Evolutionary conservation across 2,113 vertebrate species (phyloP).

Genomic region (Chamaea fasciata): DNA sequence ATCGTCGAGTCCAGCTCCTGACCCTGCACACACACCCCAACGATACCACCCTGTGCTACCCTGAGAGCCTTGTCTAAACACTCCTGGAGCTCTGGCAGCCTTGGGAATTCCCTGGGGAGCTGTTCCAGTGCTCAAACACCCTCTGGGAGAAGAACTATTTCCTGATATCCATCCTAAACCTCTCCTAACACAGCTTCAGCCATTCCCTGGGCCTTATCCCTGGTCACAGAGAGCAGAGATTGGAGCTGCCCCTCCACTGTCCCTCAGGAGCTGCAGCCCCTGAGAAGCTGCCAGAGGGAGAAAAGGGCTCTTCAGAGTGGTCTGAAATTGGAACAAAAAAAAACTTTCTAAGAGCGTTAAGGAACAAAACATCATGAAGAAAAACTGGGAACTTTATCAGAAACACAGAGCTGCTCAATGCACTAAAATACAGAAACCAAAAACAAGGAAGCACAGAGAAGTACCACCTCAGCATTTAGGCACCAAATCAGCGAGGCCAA

Average conservation of each 20-base stretch:
- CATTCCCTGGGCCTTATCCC: neutral
- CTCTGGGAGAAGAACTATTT: neutral
- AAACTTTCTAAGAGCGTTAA: neutral
- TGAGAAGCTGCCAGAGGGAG: neutral
- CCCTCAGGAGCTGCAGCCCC: neutral
- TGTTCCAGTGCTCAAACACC: neutral
- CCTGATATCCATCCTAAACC: neutral
- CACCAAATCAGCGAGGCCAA: neutral
- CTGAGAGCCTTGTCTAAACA: fast-evolving
- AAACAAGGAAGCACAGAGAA: neutral
- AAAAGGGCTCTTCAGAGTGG: neutral
- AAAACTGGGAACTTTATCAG: neutral
- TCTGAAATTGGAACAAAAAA: neutral
- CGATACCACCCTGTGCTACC: neutral
- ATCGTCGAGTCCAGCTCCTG: fast-evolving
- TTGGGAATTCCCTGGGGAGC: neutral
- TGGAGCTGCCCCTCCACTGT: neutral
- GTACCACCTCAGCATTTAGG: neutral
- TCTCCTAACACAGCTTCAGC: neutral
- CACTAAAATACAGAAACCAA: neutral
- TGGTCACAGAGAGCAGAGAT: neutral
- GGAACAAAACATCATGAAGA: neutral
- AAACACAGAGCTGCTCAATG: neutral
- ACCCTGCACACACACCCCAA: neutral
- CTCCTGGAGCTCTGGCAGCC: neutral